Conservation (phyloP, 1,140 invertebrate genomes). For the Solen grandis region DNA sequence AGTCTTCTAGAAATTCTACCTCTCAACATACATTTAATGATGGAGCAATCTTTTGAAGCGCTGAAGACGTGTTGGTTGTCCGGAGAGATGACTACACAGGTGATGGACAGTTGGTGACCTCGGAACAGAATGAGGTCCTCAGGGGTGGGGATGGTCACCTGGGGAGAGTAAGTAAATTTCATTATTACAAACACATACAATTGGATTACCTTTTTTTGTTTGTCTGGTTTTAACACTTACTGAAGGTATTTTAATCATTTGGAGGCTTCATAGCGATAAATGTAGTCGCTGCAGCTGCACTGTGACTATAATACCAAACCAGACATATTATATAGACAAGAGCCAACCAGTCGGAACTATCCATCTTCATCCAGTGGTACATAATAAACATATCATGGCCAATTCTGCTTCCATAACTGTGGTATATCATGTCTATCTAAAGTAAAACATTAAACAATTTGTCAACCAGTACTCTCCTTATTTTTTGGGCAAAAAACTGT, state of each 20-base stretch:
- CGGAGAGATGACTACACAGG: constrained; percentile 89
- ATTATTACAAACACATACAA: constrained; percentile 29
- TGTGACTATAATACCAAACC: too few relatives aligned
- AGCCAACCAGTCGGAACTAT: too few relatives aligned
- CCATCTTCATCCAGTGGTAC: too few relatives aligned
- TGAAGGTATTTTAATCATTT: constrained; percentile 83
- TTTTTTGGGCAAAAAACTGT: too few relatives aligned
- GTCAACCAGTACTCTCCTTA: too few relatives aligned
- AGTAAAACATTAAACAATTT: too few relatives aligned
- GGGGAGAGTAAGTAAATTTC: too few relatives aligned
- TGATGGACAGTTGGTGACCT: constrained; percentile 88
- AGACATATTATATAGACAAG: too few relatives aligned
- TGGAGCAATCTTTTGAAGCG: constrained; percentile 92
- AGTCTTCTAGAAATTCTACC: too few relatives aligned
- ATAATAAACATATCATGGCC: too few relatives aligned
- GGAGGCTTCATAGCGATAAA: background rate
- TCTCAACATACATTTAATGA: constrained; percentile 93
- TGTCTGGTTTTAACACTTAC: constrained; percentile 83
- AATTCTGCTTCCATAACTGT: too few relatives aligned
- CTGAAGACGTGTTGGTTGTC: constrained; percentile 90
- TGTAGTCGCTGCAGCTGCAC: background rate
- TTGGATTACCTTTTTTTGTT: background rate
- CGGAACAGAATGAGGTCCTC: constrained; percentile 71
- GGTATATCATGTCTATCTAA: too few relatives aligned
- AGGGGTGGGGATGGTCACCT: constrained; percentile 66